Conservation (phyloP, 2,888 invertebrate genomes). For the Cremastobaeus sp. region DNA sequence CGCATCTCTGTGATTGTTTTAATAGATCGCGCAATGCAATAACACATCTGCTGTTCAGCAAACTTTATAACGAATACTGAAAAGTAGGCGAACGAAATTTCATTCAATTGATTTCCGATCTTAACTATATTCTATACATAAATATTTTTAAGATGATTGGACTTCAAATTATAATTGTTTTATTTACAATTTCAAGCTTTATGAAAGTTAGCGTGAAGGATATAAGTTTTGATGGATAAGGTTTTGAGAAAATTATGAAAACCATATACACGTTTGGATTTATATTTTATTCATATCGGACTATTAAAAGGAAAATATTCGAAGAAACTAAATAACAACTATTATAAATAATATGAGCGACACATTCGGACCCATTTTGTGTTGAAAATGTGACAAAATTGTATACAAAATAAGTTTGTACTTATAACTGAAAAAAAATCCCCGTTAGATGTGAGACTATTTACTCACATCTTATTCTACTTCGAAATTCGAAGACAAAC, state of each 20-base stretch:
- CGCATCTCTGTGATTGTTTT: constrained; percentile 34
- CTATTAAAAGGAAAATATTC: too few relatives aligned
- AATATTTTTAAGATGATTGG: neutral
- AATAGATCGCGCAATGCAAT: constrained; percentile 32
- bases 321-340: neutral
- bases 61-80: neutral
- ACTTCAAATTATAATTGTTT: neutral
- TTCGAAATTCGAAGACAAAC: constrained; percentile 6
- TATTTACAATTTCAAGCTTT: too few relatives aligned
- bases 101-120: constrained; percentile 8
- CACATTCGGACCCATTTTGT: neutral
- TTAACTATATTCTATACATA: too few relatives aligned
- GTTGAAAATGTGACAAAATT: too few relatives aligned
- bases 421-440: neutral
- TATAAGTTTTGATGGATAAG: too few relatives aligned
- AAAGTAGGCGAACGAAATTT: constrained; percentile 21
- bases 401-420: neutral
- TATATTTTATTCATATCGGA: too few relatives aligned
- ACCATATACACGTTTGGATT: too few relatives aligned
- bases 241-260: too few relatives aligned
- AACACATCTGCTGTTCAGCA: too few relatives aligned
- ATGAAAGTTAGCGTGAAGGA: too few relatives aligned
- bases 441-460: neutral
- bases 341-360: neutral
- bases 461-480: constrained; percentile 1